Evolutionary conservation across 2,113 vertebrate genomes (phyloP), one percentile per base, ranked within the genome.

Genomic region (Petrocephalus zakoni): DNA sequence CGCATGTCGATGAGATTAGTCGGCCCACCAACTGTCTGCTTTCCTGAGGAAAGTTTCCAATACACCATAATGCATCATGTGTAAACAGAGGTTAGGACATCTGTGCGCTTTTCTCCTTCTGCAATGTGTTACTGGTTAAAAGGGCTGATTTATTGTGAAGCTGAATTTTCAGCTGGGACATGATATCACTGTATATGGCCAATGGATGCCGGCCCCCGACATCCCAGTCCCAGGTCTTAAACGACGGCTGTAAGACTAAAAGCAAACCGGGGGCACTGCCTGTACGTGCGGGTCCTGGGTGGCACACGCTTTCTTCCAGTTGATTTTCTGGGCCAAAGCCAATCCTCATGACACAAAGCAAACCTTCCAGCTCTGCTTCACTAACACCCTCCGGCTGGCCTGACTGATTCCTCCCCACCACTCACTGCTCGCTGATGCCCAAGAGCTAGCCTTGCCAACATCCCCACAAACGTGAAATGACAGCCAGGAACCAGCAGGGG

Each of bases 71-170:
- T 85, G 61, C 83, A 64, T 72, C 29, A 29, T 84, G 75, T 68
- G 37, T 87, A 81, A 86, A 61, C 87, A 83, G 75, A 42, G 86
- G 88, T 64, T 90, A 87, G 53, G 58, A 51, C 61, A 88, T 58
- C 85, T 87, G 52, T 92, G 88, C 84, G 88, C 56, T 87, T 68
- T 83, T 46, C 19, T 83, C 13, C 72, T 83, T 87, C 91, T 58
- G 75, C 85, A 83, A 78, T 61, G 68, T 89, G 55, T 90, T 89
- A 90, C n/a, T 17, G 49, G 10, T 58, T 22, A 83, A 46, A 82
- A 85, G 15, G 21, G 29, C 29, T 56, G 88, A 29, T 47, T 83
- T 88, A 46, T 78, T 83, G 87, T 88, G 61, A 72, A 42, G 42
- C 42, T 3, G n/a, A 55, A 88, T 47, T 21, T 75, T 37, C 47